Base-by-base conservation (phyloP, 2,888 invertebrate species). In the Perdita meconis region DNA sequence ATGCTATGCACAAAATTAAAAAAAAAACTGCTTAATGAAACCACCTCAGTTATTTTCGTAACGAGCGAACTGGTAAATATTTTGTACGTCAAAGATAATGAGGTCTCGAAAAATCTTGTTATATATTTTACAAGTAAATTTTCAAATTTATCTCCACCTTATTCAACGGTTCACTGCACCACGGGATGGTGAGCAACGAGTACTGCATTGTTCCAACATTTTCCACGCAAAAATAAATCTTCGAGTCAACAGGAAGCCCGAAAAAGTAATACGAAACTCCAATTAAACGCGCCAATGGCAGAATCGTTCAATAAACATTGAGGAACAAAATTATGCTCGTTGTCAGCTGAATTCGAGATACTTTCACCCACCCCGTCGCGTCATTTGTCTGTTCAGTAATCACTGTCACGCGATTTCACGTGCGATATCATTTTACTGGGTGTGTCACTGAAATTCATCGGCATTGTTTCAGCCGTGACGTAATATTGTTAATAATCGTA, bases 401-500 rank as follows among this genome's bases (percentile, higher is more conserved):
- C 34, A 24, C 44, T 47, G 3, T 24, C 50, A 19, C 10, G 8
- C 36, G 3, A 36, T 22, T 4, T 24, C n/a, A 10, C 13, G 47
- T 22, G 4, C 50, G 36, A 50, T 36, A 26, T 24, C 13, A 40
- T 19, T 4, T 3, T n/a, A 16, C 3, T 5, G 26, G 3, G 12
- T 1, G 2, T 24, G 38, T 12, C 10, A 10, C 3, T 4, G 0
- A 19, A 57, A 61, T 61, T 70, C 40, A 24, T 56, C 26, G 61
- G 26, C 4, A 16, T 40, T n/a, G n/a, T 73, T 73, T 50, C 40
- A 42, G 61, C 44, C 34, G 50, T 19, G 38, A 63, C 72, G 38
- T 53, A 53, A 60, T 56, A 56, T 56, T 50, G 61, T 73, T 60
- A 70, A 71, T 73, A 56, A n/a, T n/a, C n/a, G n/a, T n/a, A n/a